Base-by-base conservation (phyloP, 2,797 vertebrate species). In the Podarcis siculus region DNA sequence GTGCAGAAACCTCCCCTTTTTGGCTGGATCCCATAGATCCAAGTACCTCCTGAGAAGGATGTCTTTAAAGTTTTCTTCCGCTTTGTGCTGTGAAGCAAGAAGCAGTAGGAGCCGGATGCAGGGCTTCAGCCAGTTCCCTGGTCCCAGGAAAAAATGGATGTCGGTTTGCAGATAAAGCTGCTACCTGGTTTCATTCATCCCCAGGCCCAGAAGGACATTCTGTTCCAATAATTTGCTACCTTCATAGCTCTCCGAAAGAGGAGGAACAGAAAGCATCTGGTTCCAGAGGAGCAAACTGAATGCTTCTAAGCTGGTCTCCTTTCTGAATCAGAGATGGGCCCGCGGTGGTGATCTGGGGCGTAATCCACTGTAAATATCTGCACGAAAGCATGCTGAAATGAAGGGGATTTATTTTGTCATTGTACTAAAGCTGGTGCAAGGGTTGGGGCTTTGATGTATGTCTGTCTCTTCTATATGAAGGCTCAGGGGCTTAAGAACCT, bases 61-160 rank as follows among this genome's bases (percentile, higher is more conserved):
- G 2, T 12, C 4, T 32, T 23, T 32, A 15, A n/a, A 5, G 10
- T 73, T 17, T 4, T 6, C 1, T 8, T 78, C 37, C 0, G 4
- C 32, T 79, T 79, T 15, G 1, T 71, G 75, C 27, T 42, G 64
- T 8, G 27, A 9, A n/a, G 1, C 23, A 49, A 49, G 10, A 27
- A 8, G 19, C 30, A 10, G 2, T 0, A 0, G 21, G 27, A 6
- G 3, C 2, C 35, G 3, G 66, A 3, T 35, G 1, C 37, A 49
- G 25, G 10, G 17, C 1, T 25, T 37, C 42, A 10, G 6, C 5
- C 32, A 15, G 2, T 71, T 55, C 19, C 2, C 25, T 25, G 61
- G 45, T 25, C 55, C 49, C 4, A 67, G 66, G 81, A 78, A 8
- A 15, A 15, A 78, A n/a, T 15, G 15, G 7, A 12, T 10, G 10